Base-by-base conservation (phyloP, 2,113 vertebrate genomes). In the Rhabdornis inornatus region DNA sequence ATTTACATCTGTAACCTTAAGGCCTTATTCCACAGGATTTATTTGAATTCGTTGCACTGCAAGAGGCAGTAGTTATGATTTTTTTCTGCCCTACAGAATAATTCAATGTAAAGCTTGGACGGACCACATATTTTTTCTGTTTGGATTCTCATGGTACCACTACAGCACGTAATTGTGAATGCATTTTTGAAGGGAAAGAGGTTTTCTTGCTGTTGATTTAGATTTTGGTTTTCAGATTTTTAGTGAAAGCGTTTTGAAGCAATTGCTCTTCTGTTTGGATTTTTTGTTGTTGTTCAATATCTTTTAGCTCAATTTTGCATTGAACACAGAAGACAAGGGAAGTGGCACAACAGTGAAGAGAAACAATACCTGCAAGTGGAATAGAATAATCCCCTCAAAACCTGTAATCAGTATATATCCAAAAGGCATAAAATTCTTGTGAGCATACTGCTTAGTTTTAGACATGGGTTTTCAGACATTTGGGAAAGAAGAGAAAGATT, bases 1-100 rank as follows among this genome's bases (percentile, higher is more conserved):
- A 84, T 95, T 97, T 92, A 85, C 68, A 88, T 87, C 13, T 82
- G 42, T 95, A 97, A 91, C 78, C 76, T 88, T 64, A 95, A 66
- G 81, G 72, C 6, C 44, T 95, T 97, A 90, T 85, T 88, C 71
- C 76, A 81, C 31, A 20, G 52, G 83, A 95, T 25, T 95, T 61
- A 91, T 88, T 69, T 97, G 27, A 83, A 78, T 96, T 53, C 15
- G 88, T 95, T 87, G 81, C 65, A 88, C 23, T 74, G 17, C 33
- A 66, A 70, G 71, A 83, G n/a, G 35, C 64, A 65, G 35, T 70
- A 55, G 28, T 57, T 91, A 47, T 1, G 7, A 50, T 86, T 83
- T 87, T 40, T 55, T 82, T 91, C 25, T 66, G 27, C 24, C 42
- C 37, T 83, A 23, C n/a, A 50, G 60, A 78, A 39, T 65, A 93